These are phyloP conservation scores for Intoshia linei DNA, from an alignment of 1,140 invertebrate species.

Conservation along the genomic window DNA sequence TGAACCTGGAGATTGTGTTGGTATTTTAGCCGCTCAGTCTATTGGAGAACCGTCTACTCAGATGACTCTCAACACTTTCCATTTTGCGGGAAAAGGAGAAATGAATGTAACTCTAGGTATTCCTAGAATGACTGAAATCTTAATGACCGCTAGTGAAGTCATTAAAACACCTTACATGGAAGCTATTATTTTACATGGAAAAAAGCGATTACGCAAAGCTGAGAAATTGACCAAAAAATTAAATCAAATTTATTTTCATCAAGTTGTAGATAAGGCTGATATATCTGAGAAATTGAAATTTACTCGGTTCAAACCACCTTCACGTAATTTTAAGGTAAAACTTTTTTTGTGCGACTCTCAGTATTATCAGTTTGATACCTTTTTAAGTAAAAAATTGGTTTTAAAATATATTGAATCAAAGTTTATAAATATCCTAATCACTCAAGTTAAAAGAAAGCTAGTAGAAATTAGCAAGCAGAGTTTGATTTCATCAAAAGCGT, in stretches of 20 bases:
- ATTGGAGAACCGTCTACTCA: constrained; percentile 94
- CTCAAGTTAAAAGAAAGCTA: too few relatives aligned
- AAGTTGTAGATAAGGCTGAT: too few relatives aligned
- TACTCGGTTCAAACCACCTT: too few relatives aligned
- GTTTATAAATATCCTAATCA: too few relatives aligned
- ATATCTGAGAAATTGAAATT: too few relatives aligned
- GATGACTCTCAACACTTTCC: constrained; percentile 98
- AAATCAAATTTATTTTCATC: constrained; percentile 36
- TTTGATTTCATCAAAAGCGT: too few relatives aligned
- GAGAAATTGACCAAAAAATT: constrained; percentile 23
- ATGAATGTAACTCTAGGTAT: constrained; percentile 95
- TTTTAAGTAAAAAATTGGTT: too few relatives aligned
- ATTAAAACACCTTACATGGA: constrained; percentile 86
- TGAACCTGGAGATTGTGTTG: constrained; percentile 70
- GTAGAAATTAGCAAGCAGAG: too few relatives aligned
- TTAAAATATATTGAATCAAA: too few relatives aligned
- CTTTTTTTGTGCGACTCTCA: too few relatives aligned
- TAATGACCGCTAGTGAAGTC: constrained; percentile 61
- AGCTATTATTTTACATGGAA: constrained; percentile 33
- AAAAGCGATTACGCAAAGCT: constrained; percentile 6
- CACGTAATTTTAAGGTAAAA: too few relatives aligned
- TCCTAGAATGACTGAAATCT: constrained; percentile 64
- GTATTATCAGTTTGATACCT: too few relatives aligned
- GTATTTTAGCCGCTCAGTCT: constrained; percentile 59
- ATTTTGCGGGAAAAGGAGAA: constrained; percentile 91